phyloP scores from a whole-genome alignment of 1,140 invertebrate species.

The Zaprionus gabonicus region DNA sequence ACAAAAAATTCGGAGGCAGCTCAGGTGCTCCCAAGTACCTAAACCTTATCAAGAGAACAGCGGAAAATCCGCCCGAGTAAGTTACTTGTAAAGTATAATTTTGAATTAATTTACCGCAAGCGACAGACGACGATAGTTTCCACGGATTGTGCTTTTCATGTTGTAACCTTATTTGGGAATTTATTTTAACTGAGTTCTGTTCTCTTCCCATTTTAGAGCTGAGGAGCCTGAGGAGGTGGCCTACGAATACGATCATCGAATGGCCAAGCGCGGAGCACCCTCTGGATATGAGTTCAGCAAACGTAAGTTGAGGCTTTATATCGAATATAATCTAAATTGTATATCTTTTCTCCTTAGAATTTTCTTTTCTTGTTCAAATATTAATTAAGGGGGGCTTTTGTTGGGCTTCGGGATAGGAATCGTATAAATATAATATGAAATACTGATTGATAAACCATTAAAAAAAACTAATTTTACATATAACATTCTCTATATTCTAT shows the following conservation, averaged over 20 bases:
- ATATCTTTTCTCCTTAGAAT: neutral
- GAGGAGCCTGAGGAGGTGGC: constrained; percentile 69
- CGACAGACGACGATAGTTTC: constrained; percentile 11
- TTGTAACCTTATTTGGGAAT: neutral
- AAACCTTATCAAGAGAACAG: constrained; percentile 68
- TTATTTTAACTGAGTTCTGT: constrained; percentile 15
- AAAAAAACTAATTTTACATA: constrained; percentile 30
- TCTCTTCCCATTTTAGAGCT: constrained; percentile 57
- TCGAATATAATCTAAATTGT: constrained; percentile 5
- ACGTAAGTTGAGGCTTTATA: constrained; percentile 58
- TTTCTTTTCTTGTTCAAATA: neutral
- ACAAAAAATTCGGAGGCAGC: constrained; percentile 67
- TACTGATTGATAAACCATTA: constrained; percentile 26
- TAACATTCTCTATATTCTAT: constrained; percentile 38
- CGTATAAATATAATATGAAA: constrained; percentile 26
- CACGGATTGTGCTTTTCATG: constrained; percentile 23
- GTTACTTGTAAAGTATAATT: constrained; percentile 82
- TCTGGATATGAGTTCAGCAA: constrained; percentile 71
- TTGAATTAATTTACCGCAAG: constrained; percentile 47
- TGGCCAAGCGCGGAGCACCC: constrained; percentile 60
- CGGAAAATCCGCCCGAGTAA: constrained; percentile 80
- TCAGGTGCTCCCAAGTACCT: constrained; percentile 64
- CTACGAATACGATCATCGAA: constrained; percentile 73
- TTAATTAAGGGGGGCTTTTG: neutral
- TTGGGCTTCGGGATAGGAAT: constrained; percentile 15